These are phyloP conservation scores for Enteromius thamalakanensis DNA, from an alignment of 2,797 vertebrate species.

Conservation along the genomic window DNA sequence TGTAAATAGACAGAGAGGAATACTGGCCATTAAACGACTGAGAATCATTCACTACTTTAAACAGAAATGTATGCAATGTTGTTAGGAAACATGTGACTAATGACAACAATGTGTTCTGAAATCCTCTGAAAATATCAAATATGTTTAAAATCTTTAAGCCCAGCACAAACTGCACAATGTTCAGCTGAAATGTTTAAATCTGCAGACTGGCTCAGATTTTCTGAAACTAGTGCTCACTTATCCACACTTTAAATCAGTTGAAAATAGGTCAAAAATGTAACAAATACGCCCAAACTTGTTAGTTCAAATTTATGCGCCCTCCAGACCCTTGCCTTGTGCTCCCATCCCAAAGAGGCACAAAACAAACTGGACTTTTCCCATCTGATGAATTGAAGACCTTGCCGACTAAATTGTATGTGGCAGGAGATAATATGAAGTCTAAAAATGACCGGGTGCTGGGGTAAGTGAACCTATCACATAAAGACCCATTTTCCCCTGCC, in stretches of 20 bases:
- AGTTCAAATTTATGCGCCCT: too few relatives aligned
- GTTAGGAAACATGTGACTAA: not conserved
- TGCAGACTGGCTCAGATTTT: not conserved
- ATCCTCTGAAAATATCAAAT: not conserved
- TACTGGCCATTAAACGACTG: not conserved
- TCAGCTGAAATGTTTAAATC: not conserved
- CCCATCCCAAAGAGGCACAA: too few relatives aligned
- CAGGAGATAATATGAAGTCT: not conserved
- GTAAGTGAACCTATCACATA: constrained; percentile 4
- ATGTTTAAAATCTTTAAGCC: not conserved
- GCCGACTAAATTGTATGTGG: not conserved
- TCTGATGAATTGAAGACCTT: not conserved
- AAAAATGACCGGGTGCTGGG: not conserved
- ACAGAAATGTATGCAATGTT: not conserved
- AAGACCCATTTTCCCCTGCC: constrained; percentile 24
- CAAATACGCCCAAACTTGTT: too few relatives aligned
- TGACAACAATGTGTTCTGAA: not conserved
- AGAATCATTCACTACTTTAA: not conserved
- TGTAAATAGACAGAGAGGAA: not conserved
- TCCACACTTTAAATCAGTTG: not conserved
- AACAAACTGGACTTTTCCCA: too few relatives aligned
- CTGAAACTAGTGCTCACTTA: not conserved
- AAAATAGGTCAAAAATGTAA: not conserved
- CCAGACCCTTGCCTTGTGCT: too few relatives aligned
- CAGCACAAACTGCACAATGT: too few relatives aligned